Evolutionary conservation across 2,888 invertebrate species (phyloP), one percentile per base, ranked within the genome.

Genomic region (Oscheius onirici): DNA sequence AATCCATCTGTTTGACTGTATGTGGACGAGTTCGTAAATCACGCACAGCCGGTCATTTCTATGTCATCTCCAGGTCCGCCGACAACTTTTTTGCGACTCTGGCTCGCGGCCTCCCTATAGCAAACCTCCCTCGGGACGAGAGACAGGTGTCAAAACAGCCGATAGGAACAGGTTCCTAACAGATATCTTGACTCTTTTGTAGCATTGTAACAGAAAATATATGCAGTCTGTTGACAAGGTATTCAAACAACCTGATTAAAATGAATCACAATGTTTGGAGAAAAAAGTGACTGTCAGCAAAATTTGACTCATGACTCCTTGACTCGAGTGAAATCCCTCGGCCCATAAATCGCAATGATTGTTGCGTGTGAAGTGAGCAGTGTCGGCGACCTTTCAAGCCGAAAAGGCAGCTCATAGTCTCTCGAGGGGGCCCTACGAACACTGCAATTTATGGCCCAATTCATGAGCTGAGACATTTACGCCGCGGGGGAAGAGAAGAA

Each of bases 11-110:
- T 61, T 17, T 20, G 41, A 24, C 41, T 34, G 58, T 40, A 43
- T 22, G 49, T 49, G 24, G 63, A 26, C 63, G 46, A 63, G 63
- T 63, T 22, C 63, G 63, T 63, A 63, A 63, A 63, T 63, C 63
- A 63, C 49, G 41, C 49, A 20, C 15, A 63, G 49, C 63, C 63
- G 24, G n/a, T n/a, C 49, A 63, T 63, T 63, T 63, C 46, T 49
- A 24, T 63, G 63, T 63, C 63, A 63, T 63, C 63, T 63, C 63
- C 63, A 44, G 49, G 28, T 26, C 63, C 49, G 63, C 63, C 26
- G 63, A 63, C 63, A 63, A 63, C 63, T 63, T 63, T 63, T 63
- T 63, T 46, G 22, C 34, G 58, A 22, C 24, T n/a, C 8, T 46
- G 24, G 44, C 46, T 46, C 46, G 34, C 34, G 34, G 34, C 34